A percentile compares a stretch with the other conserved stretches of the same genome.
phyloP scores from a whole-genome alignment of 2,888 invertebrate species.

The Papilio elwesi region DNA sequence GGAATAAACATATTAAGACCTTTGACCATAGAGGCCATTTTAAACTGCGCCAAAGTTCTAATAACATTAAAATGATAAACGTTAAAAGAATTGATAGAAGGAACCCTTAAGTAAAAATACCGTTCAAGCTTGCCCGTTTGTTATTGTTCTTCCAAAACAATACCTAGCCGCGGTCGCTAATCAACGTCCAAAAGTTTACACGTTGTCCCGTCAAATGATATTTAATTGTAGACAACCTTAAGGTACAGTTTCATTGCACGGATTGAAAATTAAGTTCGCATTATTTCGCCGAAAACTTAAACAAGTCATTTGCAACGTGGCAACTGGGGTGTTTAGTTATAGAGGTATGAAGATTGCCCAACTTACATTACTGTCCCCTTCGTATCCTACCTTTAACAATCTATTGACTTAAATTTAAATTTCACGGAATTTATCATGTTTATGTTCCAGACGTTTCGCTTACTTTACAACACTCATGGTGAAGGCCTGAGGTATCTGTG shows the following conservation, averaged over 20 bases:
- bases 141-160: slow-evolving; percentile 52
- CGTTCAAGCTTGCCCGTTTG: slow-evolving; percentile 39
- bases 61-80: neutral
- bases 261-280: neutral
- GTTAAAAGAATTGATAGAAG: neutral
- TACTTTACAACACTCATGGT: too few species aligned
- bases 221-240: slow-evolving; percentile 60
- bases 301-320: neutral
- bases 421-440: too few species aligned
- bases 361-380: too few species aligned
- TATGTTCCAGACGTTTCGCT: too few species aligned
- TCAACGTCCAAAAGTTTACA: slow-evolving; percentile 68
- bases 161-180: slow-evolving; percentile 50
- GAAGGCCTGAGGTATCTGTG: too few species aligned
- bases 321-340: neutral
- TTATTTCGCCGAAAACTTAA: neutral
- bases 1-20: too few species aligned
- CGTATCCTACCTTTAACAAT: too few species aligned
- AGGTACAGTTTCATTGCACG: slow-evolving; percentile 42
- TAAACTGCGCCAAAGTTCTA: too few species aligned
- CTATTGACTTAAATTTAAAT: too few species aligned
- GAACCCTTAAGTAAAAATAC: slow-evolving; percentile 19
- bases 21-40: too few species aligned
- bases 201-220: slow-evolving; percentile 60
- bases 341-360: too few species aligned